phyloP scores from a whole-genome alignment of 2,888 invertebrate species.

The Sclerodermus sp. region DNA sequence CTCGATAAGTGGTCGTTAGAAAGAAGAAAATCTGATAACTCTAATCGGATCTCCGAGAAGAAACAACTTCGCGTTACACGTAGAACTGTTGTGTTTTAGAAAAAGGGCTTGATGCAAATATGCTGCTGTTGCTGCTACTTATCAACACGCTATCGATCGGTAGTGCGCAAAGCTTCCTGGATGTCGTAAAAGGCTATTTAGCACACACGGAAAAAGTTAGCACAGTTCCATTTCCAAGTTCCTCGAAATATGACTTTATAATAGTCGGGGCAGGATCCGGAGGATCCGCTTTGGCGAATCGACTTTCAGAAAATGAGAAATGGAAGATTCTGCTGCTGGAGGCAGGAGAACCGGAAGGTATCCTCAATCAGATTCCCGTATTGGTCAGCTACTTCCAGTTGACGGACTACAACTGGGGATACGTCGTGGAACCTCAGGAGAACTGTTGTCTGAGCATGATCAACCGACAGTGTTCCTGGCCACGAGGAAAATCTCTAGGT shows the following conservation, averaged over 20 bases:
- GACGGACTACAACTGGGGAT: conserved; percentile 72
- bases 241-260: conserved; percentile 66
- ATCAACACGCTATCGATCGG: too few species aligned
- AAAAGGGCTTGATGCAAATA: too few species aligned
- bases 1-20: too few species aligned
- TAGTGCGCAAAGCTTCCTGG: conserved; percentile 24
- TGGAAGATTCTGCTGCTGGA: conserved; percentile 70
- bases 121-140: too few species aligned
- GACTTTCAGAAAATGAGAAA: conserved; percentile 66
- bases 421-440: conserved; percentile 67
- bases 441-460: conserved; percentile 70
- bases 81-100: too few species aligned
- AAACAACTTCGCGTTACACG: too few species aligned
- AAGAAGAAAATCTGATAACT: too few species aligned
- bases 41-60: too few species aligned
- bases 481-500: conserved; percentile 55
- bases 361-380: conserved; percentile 64
- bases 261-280: conserved; percentile 73
- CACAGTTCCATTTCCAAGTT: conserved; percentile 42
- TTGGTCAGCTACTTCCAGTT: conserved; percentile 63
- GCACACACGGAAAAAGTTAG: conserved; percentile 27
- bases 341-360: conserved; percentile 62
- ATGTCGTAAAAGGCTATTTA: conserved; percentile 33
- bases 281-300: conserved; percentile 71
- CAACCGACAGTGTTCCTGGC: conserved; percentile 75